phyloP scores from a whole-genome alignment of 2,888 invertebrate genomes.

The Girardia tigrina region DNA sequence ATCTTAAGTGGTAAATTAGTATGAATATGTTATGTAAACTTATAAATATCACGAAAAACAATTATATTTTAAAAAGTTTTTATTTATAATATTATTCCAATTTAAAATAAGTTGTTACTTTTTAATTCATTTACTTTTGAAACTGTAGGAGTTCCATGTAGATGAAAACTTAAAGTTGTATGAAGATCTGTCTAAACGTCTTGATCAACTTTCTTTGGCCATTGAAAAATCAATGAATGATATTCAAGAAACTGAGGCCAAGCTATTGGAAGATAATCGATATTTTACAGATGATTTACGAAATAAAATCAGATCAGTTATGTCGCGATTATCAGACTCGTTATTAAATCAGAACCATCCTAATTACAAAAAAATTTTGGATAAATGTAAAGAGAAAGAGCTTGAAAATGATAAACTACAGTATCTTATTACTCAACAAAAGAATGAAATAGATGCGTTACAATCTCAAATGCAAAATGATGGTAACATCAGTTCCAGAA shows the following conservation, averaged over 20 bases:
- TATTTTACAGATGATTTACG: not conserved
- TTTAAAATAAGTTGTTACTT: too few species aligned
- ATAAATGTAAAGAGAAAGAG: not conserved
- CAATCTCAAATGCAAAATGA: not conserved
- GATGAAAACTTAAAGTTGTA: not conserved
- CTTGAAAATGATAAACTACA: not conserved
- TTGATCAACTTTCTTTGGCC: not conserved
- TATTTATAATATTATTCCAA: too few species aligned
- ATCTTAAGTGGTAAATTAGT: too few species aligned
- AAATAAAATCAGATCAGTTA: not conserved
- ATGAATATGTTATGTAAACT: too few species aligned
- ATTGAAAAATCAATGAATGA: conserved; percentile 5
- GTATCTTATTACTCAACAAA: not conserved
- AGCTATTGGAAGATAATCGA: not conserved
- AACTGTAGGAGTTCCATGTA: not conserved
- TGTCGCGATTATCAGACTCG: not conserved
- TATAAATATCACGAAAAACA: too few species aligned
- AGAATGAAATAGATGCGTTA: not conserved
- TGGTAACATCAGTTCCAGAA: not conserved
- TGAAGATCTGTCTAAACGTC: not conserved
- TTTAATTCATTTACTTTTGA: too few species aligned
- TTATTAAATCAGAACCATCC: not conserved
- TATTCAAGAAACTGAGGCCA: conserved; percentile 1
- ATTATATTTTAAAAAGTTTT: too few species aligned
- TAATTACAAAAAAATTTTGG: not conserved